phyloP scores from a whole-genome alignment of 1,140 invertebrate genomes.

The Drosophila hydei region DNA sequence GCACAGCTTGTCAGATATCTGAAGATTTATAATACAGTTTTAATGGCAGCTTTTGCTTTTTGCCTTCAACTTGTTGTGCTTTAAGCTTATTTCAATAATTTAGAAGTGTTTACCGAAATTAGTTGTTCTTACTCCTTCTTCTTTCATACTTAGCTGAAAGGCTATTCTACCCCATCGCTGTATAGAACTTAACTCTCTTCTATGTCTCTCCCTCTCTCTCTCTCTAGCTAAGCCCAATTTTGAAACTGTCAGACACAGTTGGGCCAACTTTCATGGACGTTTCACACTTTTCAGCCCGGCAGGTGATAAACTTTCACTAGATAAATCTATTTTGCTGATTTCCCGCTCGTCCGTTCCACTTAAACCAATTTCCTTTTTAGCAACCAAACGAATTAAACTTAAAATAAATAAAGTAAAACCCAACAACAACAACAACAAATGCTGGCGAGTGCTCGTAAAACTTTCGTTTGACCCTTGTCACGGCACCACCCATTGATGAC shows the following conservation, averaged over 20 bases:
- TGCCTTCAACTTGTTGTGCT: not conserved
- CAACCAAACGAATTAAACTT: constrained; percentile 70
- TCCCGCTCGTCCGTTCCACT: constrained; percentile 35
- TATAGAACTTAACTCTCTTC: constrained; percentile 5
- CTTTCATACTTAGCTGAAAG: not conserved
- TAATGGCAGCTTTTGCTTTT: constrained; percentile 1
- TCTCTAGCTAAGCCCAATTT: constrained; percentile 15
- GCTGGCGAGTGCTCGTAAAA: constrained; percentile 53
- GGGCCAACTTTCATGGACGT: constrained; percentile 8
- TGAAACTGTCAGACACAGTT: constrained; percentile 37
- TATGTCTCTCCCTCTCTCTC: no score
- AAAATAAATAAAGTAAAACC: constrained; percentile 64
- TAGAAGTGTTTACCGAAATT: no score
- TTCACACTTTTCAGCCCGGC: constrained; percentile 26
- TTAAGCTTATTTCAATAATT: constrained; percentile 1
- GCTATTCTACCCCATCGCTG: not conserved
- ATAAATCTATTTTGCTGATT: constrained; percentile 46
- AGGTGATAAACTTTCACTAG: constrained; percentile 56
- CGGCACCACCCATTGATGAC: not conserved
- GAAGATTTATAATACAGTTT: constrained; percentile 70
- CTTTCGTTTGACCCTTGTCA: constrained; percentile 78
- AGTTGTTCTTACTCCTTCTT: no score
- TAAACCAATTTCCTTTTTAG: constrained; percentile 62
- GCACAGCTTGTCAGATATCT: constrained; percentile 37
- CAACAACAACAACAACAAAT: constrained; percentile 27